phyloP scores from a whole-genome alignment of 2,888 invertebrate genomes.

The Leptinotarsa juncta region DNA sequence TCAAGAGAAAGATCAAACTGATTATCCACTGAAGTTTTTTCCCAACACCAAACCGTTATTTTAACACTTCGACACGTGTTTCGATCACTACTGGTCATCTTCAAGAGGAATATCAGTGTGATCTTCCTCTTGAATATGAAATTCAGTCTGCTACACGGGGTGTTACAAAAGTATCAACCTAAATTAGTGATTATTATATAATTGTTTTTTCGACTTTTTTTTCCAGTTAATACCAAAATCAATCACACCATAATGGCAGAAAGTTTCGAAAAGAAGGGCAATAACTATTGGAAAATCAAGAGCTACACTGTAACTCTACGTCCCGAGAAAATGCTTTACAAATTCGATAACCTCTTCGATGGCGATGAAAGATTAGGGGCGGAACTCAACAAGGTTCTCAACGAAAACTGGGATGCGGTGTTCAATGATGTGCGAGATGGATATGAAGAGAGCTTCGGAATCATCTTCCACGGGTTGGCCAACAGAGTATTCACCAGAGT shows the following conservation, averaged over 20 bases:
- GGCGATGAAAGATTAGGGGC: conserved; percentile 57
- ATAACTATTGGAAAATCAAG: conserved; percentile 73
- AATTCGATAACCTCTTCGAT: conserved; percentile 75
- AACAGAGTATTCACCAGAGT: conserved; percentile 77
- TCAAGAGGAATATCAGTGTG: no score
- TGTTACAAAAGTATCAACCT: no score
- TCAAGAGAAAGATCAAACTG: no score
- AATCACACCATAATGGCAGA: conserved; percentile 75
- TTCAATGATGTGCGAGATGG: conserved; percentile 70
- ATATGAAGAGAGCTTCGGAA: conserved; percentile 76
- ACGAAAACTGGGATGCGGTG: conserved; percentile 61
- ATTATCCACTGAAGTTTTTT: no score
- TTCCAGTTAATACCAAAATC: conserved; percentile 72
- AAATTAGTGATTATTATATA: background rate
- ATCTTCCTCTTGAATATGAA: no score
- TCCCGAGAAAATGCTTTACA: conserved; percentile 71
- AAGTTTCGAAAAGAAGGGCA: conserved; percentile 71
- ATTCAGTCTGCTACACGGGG: no score
- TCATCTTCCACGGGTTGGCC: conserved; percentile 74
- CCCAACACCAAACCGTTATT: no score
- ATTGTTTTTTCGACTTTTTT: conserved; percentile 3
- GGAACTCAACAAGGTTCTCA: conserved; percentile 59
- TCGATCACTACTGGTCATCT: no score
- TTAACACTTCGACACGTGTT: no score
- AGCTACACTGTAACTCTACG: conserved; percentile 74